Percentiles rank a stretch among this genome's conserved stretches.
Evolutionary conservation across 2,113 vertebrate genomes (phyloP).

Genomic region (Neopipo cinnamomea): DNA sequence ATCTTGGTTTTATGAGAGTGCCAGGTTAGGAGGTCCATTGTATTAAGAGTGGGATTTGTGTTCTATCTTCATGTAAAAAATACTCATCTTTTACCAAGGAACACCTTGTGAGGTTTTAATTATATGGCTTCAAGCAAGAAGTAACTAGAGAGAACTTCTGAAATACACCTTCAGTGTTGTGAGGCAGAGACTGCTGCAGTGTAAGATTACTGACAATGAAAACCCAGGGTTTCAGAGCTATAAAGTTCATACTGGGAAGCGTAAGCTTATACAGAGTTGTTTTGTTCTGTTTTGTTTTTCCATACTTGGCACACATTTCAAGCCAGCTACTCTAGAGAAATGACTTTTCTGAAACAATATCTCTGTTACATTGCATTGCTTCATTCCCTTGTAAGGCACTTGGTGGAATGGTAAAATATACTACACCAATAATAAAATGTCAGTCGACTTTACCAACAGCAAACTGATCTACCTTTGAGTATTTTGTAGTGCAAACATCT

Average conservation of each 20-base stretch:
- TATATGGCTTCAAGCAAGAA: constrained; percentile 12
- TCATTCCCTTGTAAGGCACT: neutral
- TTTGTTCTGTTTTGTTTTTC: neutral
- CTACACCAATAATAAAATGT: neutral
- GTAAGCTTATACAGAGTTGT: neutral
- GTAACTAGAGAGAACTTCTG: constrained; percentile 31
- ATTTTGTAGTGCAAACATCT: neutral
- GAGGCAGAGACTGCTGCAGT: neutral
- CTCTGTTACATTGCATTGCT: neutral
- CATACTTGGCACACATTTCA: neutral
- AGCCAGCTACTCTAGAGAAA: neutral
- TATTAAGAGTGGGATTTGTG: neutral
- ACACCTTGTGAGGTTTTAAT: constrained; percentile 7
- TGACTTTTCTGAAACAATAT: neutral
- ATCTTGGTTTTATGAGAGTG: neutral
- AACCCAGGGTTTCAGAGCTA: neutral
- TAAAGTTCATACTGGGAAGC: neutral
- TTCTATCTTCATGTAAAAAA: neutral
- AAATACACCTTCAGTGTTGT: neutral
- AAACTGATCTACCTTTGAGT: neutral
- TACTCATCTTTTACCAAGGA: neutral
- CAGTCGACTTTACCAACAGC: neutral
- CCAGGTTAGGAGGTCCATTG: constrained; percentile 25
- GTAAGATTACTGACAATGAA: neutral
- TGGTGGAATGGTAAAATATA: neutral